These are phyloP conservation scores for Zygaena filipendulae DNA, from an alignment of 2,888 invertebrate genomes.

Conservation along the genomic window DNA sequence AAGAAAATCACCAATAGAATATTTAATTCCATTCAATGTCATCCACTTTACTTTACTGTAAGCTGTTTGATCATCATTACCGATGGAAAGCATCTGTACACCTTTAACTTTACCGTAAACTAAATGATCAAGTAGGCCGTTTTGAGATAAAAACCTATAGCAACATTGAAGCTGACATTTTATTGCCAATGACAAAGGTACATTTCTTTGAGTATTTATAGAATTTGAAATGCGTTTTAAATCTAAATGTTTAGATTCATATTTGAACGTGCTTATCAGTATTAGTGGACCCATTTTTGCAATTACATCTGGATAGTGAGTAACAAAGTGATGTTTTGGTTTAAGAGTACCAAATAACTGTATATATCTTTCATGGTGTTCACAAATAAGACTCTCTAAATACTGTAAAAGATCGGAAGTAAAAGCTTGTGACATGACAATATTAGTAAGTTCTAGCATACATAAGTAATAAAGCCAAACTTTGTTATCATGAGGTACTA, in stretches of 20 bases:
- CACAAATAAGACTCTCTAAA: slow-evolving; percentile 3
- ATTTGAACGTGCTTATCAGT: background rate
- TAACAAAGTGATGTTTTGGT: slow-evolving; percentile 3
- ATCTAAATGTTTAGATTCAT: background rate
- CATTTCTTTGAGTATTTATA: slow-evolving; percentile 2
- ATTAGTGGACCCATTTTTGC: slow-evolving; percentile 1
- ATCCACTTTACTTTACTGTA: slow-evolving; percentile 5
- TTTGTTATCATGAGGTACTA: background rate
- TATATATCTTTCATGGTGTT: slow-evolving; percentile 4
- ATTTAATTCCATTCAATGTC: slow-evolving; percentile 6
- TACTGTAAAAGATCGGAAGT: background rate
- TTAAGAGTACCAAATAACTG: slow-evolving; percentile 3
- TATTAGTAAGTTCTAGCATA: slow-evolving; percentile 1
- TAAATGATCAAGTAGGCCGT: background rate
- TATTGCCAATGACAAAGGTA: slow-evolving; percentile 5
- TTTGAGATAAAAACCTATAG: slow-evolving; percentile 1
- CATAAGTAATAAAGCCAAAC: slow-evolving; percentile 2
- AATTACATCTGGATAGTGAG: slow-evolving; percentile 2
- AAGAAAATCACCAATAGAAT: slow-evolving; percentile 5
- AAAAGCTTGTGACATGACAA: slow-evolving; percentile 4
- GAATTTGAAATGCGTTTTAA: slow-evolving; percentile 3
- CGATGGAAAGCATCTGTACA: background rate
- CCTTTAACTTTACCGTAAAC: slow-evolving; percentile 1
- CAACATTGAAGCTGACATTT: slow-evolving; percentile 4
- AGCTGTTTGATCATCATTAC: background rate